Evolutionary conservation across 2,888 invertebrate species (phyloP).

Genomic region (Brachyptera risi): DNA sequence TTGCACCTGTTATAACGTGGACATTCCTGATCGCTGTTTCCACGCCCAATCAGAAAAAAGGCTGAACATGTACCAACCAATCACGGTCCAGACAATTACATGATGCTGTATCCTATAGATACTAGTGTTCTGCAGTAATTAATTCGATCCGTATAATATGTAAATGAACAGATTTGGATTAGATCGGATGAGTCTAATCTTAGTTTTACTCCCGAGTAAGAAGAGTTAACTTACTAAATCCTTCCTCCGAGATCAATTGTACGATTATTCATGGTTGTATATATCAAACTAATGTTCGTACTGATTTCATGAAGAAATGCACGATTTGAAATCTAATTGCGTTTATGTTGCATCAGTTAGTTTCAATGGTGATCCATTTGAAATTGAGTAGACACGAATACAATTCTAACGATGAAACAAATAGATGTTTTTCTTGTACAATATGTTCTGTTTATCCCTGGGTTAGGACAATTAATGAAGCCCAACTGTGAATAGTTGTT

Average conservation of each 20-base stretch:
- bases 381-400: too few relatives aligned
- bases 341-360: too few relatives aligned
- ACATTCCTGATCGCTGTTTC: neutral
- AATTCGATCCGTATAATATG: neutral
- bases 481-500: too few relatives aligned
- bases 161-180: slow-evolving; percentile 7
- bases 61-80: neutral
- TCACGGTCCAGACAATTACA: neutral
- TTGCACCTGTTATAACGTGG: neutral
- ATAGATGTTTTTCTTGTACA: too few relatives aligned
- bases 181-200: slow-evolving; percentile 1
- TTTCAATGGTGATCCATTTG: too few relatives aligned
- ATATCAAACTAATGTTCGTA: too few relatives aligned
- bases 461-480: too few relatives aligned
- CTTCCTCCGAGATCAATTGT: slow-evolving; percentile 6
- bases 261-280: neutral
- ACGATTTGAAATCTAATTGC: too few relatives aligned
- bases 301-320: too few relatives aligned
- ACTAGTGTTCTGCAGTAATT: slow-evolving; percentile 5
- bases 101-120: neutral
- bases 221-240: slow-evolving; percentile 12
- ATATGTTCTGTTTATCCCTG: too few relatives aligned
- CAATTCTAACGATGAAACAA: too few relatives aligned
- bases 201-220: slow-evolving; percentile 8
- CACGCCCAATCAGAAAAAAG: neutral